Conservation (phyloP, 2,888 invertebrate species). For the Resseliella maxima region DNA sequence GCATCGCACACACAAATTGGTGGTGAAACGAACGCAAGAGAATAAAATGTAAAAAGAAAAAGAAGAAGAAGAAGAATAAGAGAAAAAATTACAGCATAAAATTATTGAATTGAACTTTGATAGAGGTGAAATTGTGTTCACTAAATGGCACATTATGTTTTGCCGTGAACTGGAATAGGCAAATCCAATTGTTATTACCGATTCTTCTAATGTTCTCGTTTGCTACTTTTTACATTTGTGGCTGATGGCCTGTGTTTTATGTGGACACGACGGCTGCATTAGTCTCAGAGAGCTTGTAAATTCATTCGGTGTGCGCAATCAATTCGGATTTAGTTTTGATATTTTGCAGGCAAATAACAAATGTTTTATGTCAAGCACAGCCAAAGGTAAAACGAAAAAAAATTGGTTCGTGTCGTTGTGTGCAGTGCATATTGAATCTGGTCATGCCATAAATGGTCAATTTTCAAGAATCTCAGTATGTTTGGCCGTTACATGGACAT, state of each 20-base stretch:
- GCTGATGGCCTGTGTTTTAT: neutral
- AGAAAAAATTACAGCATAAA: conserved; percentile 51
- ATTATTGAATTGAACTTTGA: conserved; percentile 55
- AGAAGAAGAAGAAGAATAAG: neutral
- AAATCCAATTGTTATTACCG: conserved; percentile 29
- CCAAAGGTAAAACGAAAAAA: neutral
- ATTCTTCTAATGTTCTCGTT: conserved; percentile 27
- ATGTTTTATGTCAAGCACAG: conserved; percentile 40
- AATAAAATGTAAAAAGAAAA: neutral
- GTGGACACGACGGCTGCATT: neutral
- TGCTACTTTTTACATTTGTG: neutral
- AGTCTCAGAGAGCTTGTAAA: neutral
- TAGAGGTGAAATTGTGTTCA: conserved; percentile 55
- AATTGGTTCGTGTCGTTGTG: conserved; percentile 26
- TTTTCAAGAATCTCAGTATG: conserved; percentile 25
- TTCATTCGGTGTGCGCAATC: neutral
- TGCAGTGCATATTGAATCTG: conserved; percentile 47
- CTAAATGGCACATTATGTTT: conserved; percentile 54
- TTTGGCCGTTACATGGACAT: conserved; percentile 23
- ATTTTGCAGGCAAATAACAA: conserved; percentile 48
- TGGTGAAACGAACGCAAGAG: neutral
- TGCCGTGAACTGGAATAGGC: conserved; percentile 37
- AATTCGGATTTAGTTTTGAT: conserved; percentile 45
- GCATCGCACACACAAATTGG: neutral
- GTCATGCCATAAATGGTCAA: conserved; percentile 54